Conservation (phyloP, 2,888 invertebrate genomes). For the Electrophaes corylata region DNA sequence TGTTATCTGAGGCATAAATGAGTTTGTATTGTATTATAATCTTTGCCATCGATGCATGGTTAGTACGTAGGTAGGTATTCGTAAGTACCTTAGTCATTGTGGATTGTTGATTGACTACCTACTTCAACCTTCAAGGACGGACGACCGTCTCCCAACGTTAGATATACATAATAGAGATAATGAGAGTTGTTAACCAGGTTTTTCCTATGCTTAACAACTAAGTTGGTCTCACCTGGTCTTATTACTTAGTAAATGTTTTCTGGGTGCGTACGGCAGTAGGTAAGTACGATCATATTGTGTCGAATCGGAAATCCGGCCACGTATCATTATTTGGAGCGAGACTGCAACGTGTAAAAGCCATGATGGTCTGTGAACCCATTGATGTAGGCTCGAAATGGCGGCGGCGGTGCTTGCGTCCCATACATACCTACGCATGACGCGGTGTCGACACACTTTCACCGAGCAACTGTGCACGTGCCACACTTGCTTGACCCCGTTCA, state of each 20-base stretch:
- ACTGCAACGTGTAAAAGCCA: constrained; percentile 68
- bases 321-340: constrained; percentile 74
- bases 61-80: no score
- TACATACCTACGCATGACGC: constrained; percentile 45
- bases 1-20: no score
- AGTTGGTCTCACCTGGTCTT: no score
- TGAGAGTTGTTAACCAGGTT: no score
- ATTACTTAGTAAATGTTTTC: background rate
- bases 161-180: no score
- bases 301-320: constrained; percentile 76
- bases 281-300: constrained; percentile 28
- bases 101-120: no score
- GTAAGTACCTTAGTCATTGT: no score
- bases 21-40: no score
- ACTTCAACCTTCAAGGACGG: no score
- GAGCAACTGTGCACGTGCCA: constrained; percentile 61
- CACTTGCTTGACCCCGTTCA: constrained; percentile 58
- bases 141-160: no score
- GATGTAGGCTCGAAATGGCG: constrained; percentile 63
- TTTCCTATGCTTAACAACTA: no score
- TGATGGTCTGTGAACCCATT: constrained; percentile 71
- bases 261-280: constrained; percentile 26
- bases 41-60: no score
- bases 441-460: constrained; percentile 70
- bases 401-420: constrained; percentile 64